Percentiles rank a stretch among this genome's conserved stretches.
Evolutionary conservation across 2,113 vertebrate species (phyloP).

Genomic region (Camarhynchus parvulus): DNA sequence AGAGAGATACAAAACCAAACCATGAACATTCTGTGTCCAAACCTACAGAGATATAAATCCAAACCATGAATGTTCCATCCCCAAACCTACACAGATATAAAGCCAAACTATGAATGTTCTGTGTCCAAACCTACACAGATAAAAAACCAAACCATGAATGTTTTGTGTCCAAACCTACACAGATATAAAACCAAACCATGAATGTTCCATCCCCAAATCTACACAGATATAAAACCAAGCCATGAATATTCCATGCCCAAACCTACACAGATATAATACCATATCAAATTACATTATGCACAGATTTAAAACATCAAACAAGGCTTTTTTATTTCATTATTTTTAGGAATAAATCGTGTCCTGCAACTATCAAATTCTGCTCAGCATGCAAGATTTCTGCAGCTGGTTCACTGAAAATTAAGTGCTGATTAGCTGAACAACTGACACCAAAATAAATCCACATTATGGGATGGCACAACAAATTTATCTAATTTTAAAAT

Average conservation of each 20-base stretch:
- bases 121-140: accelerated
- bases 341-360: background rate
- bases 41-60: slow-evolving; percentile 43
- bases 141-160: slow-evolving; percentile 80
- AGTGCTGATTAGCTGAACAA: background rate
- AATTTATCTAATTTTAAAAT: background rate
- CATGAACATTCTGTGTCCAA: slow-evolving; percentile 35
- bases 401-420: background rate
- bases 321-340: background rate
- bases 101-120: slow-evolving; percentile 76
- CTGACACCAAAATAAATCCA: background rate
- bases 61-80: slow-evolving; percentile 70
- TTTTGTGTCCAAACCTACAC: slow-evolving; percentile 82
- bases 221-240: slow-evolving; percentile 60
- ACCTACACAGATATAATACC: slow-evolving; percentile 54
- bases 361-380: background rate
- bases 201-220: background rate
- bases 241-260: slow-evolving; percentile 87
- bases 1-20: slow-evolving; percentile 55
- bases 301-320: background rate
- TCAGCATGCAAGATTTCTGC: background rate
- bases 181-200: slow-evolving; percentile 73
- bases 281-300: background rate
- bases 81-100: slow-evolving; percentile 13
- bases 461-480: background rate